These are phyloP conservation scores for Discoglossus pictus DNA, from an alignment of 2,797 vertebrate genomes.

Conservation along the genomic window DNA sequence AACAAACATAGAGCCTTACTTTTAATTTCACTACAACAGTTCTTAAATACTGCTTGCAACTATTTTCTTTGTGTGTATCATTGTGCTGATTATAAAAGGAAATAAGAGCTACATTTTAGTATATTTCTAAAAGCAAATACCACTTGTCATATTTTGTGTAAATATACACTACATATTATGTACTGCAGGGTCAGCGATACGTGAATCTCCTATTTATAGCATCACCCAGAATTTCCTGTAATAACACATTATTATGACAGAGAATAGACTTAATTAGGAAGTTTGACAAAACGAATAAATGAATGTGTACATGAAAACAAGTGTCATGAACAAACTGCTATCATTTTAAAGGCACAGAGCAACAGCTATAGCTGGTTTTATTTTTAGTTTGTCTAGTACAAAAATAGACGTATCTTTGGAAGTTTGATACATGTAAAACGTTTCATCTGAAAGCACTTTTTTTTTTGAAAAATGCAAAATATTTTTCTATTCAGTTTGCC, in stretches of 20 bases:
- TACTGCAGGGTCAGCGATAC: not conserved
- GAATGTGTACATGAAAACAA: slow-evolving; percentile 18
- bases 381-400: slow-evolving; percentile 34
- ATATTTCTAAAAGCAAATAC: no score
- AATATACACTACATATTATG: no score
- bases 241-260: slow-evolving; percentile 22
- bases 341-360: slow-evolving; percentile 33
- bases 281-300: not conserved
- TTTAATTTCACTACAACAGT: no score
- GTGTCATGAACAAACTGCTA: not conserved
- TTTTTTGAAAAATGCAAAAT: slow-evolving; percentile 12
- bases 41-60: no score
- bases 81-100: no score
- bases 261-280: not conserved
- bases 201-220: slow-evolving; percentile 10
- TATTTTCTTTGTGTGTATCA: no score
- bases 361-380: slow-evolving; percentile 23
- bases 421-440: slow-evolving; percentile 1
- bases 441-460: slow-evolving; percentile 2
- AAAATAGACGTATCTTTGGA: slow-evolving; percentile 44
- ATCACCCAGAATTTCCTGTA: slow-evolving; percentile 18
- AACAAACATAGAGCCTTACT: no score
- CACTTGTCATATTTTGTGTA: no score
- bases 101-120: no score
- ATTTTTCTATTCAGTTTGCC: slow-evolving; percentile 8